phyloP scores from a whole-genome alignment of 2,797 vertebrate species.

The Channallabes apus region DNA sequence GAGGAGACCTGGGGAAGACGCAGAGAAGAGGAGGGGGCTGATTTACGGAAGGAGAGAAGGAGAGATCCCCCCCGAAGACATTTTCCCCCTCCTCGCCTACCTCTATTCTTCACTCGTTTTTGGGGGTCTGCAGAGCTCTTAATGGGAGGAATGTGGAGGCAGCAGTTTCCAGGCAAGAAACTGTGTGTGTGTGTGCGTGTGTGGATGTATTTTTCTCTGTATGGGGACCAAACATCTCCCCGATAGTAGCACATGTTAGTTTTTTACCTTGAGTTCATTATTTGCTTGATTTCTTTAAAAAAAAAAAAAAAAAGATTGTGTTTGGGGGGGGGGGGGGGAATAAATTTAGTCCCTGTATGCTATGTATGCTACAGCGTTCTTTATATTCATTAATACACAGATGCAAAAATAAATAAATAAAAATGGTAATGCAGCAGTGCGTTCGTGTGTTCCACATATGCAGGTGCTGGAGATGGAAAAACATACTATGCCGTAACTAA shows the following conservation, averaged over 20 bases:
- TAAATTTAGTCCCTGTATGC: no score
- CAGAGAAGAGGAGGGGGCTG: conserved; percentile 55
- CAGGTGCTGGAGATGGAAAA: background rate
- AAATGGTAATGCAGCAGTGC: background rate
- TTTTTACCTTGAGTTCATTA: conserved; percentile 15
- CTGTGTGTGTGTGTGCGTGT: conserved; percentile 1
- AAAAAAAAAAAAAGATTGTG: background rate
- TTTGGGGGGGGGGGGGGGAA: no score
- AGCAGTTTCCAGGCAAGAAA: conserved; percentile 89
- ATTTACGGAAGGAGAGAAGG: conserved; percentile 59
- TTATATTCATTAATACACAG: background rate
- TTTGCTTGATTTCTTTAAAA: no score
- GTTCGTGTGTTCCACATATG: conserved; percentile 13
- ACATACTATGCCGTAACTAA: background rate
- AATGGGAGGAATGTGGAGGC: conserved; percentile 91
- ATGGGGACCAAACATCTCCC: conserved; percentile 4
- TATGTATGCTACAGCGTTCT: no score
- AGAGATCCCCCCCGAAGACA: conserved; percentile 64
- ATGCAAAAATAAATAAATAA: background rate
- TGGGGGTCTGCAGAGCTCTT: conserved; percentile 78
- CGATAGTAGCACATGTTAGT: background rate
- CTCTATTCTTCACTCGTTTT: conserved; percentile 61
- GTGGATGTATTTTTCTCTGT: conserved; percentile 1
- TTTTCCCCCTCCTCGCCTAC: conserved; percentile 52
- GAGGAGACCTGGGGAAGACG: conserved; percentile 23